Evolutionary conservation across 2,113 vertebrate genomes (phyloP), one percentile per base, ranked within the genome.

Genomic region (Otus sunia): DNA sequence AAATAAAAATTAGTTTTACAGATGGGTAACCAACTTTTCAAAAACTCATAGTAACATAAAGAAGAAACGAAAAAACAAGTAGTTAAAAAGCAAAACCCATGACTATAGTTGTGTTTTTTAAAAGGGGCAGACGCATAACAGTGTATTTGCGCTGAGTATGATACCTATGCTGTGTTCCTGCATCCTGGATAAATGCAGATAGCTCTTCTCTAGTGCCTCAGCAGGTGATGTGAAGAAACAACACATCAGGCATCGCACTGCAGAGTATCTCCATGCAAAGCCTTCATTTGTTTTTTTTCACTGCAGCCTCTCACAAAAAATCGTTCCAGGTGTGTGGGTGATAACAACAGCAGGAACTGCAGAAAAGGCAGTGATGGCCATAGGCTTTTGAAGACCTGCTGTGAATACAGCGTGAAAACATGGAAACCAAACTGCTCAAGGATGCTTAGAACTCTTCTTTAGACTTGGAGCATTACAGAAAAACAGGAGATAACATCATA

Each of bases 151-250:
- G 6, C 9, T n/a, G 49, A 15, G 7, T 8, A 19, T 36, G 58
- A 10, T 18, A 15, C 9, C 11, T 71, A 5, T 6, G 9, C 20
- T 41, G 15, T 7, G 4, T 10, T 93, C 30, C 30, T 37, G 16
- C 8, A 55, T 23, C 14, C 47, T 52, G 68, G 9, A 32, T 26
- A 36, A 81, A 73, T 29, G 27, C 16, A 59, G 21, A 30, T 9
- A 45, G 20, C 14, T 68, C 18, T 83, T 86, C 16, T 39, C n/a
- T 26, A 32, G 30, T 76, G 34, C 17, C 34, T 58, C 45, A 45
- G 49, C 25, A 50, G 37, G n/a, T 0, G 0, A 29, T 18, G 23
- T 17, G 41, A 69, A 63, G 11, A 12, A 36, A 6, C 22, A 67
- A 45, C 9, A 66, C 5, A 15, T 21, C 18, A 64, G 30, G 23